phyloP scores from a whole-genome alignment of 2,113 vertebrate genomes.

The Thunnus maccoyii region DNA sequence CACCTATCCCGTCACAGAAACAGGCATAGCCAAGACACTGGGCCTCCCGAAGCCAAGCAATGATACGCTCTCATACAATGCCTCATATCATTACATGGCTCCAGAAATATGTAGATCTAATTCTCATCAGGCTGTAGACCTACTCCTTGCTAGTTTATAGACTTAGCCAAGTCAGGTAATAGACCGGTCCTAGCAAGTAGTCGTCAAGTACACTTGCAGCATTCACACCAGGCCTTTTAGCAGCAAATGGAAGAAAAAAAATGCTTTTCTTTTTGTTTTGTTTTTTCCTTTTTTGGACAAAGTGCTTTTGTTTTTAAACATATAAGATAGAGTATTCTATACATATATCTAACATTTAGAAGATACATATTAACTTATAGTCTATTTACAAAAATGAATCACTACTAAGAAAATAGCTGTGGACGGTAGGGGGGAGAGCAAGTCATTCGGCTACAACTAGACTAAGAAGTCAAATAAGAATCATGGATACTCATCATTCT shows the following conservation, averaged over 20 bases:
- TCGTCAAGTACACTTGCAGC: conserved; percentile 96
- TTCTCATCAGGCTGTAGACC: conserved; percentile 85
- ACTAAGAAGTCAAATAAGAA: conserved; percentile 72
- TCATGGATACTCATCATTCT: conserved; percentile 72
- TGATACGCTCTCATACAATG: conserved; percentile 38
- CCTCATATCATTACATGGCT: conserved; percentile 64
- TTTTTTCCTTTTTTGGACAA: conserved; percentile 92
- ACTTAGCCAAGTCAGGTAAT: conserved; percentile 58
- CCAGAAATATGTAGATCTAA: conserved; percentile 56
- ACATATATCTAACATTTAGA: conserved; percentile 92
- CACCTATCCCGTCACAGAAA: conserved; percentile 40
- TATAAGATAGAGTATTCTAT: conserved; percentile 94
- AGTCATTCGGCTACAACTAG: conserved; percentile 78
- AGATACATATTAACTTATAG: conserved; percentile 83
- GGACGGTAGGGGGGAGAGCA: conserved; percentile 78
- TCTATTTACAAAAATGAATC: conserved; percentile 84
- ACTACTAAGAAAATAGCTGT: conserved; percentile 82
- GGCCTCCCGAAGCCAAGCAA: conserved; percentile 64
- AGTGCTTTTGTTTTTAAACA: conserved; percentile 98
- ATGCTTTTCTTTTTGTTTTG: conserved; percentile 80
- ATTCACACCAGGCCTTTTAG: conserved; percentile 98
- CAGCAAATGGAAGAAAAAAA: conserved; percentile 99
- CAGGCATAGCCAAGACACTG: conserved; percentile 27
- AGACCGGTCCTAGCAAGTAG: conserved; percentile 80
- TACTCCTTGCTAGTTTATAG: conserved; percentile 54